Base-by-base conservation (phyloP, 53 echinoderm and acorn worm species). In the Echinometra lucunter region DNA sequence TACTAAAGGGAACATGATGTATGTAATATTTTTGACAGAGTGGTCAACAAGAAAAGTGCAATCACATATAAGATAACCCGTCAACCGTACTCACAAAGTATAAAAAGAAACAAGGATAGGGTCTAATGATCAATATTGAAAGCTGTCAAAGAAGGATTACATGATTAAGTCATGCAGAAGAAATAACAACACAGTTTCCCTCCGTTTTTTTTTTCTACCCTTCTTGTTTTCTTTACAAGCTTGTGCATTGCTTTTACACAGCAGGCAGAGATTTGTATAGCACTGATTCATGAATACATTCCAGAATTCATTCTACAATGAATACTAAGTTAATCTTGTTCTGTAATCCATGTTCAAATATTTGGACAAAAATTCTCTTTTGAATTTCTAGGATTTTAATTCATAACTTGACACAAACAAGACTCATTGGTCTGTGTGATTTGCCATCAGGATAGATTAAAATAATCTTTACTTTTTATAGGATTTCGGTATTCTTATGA, bases 101-200 rank as follows among this genome's bases (percentile, higher is more conserved):
- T n/a, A 47, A 28, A 85, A 47, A 81, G 81, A 49, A 85, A 16
- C 49, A 47, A 47, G 85, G 49, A 85, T 85, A 47, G 45, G 49
- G 28, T 49, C 12, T 85, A 47, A 85, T 85, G n/a, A 49, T 85
- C 45, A 85, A 85, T 85, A 49, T 21, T 85, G 85, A 85, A 85
- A 85, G 49, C 85, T 85, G 85, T 85, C 45, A 85, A 49, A 49
- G 30, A 85, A 15, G 85, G 85, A 85, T 85, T 85, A 47, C 45
- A 85, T 85, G 45, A 49, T 85, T 27, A 47, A 85, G 45, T 85
- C 85, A 85, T 85, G 85, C 85, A 85, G 85, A 85, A 85, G 85
- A 85, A 83, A 85, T 85, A 49, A 28, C 49, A 47, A 45, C n/a
- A n/a, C n/a, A 47, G 49, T 85, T 47, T 49, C 85, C 85, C 27